Evolutionary conservation across 37 sponge, comb jelly and placozoan genomes (phyloP), one percentile per base, ranked within the genome.

Genomic region (Halichondria panicea): DNA sequence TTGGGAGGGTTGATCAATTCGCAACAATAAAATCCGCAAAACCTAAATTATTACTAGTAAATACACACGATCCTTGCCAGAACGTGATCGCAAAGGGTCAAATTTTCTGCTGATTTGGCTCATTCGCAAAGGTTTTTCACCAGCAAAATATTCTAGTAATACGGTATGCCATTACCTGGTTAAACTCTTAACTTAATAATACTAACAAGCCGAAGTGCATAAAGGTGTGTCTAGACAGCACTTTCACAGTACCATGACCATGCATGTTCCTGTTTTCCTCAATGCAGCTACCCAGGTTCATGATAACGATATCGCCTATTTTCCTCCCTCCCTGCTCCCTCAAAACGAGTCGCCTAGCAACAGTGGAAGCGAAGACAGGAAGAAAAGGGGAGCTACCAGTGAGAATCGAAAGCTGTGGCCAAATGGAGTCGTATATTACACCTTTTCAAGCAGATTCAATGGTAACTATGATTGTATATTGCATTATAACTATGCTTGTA

Each of bases 351-450:
- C 42, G 24, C 6, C 76, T 35, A 38, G 43, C 0, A n/a, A 19
- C 9, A 19, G n/a, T 28, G 61, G 5, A 72, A 53, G 30, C 7
- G 46, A 22, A 21, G 36, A 30, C n/a, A 61, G 81, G 32, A 42
- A 28, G 3, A 87, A 75, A 70, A 83, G 93, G 77, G 93, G 65
- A 46, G 88, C 85, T 3, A 92, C 88, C 0, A 52, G 82, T 35
- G 3, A 50, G 48, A 59, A 59, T 4, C 3, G 44, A n/a, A 43
- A n/a, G 12, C 81, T 87, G 7, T 92, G 93, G 93, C 93, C 88
- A 44, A 52, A 73, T 24, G 88, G 60, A 30, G 52, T 74, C 5
- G 74, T 92, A 0, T 6, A 35, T 7, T 92, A 73, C 43, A 53
- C 57, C 31, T 75, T 92, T 25, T 67, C 68, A n/a, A 66, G 50